A percentile compares a stretch with the other conserved stretches of the same genome.
phyloP scores from a whole-genome alignment of 1,140 invertebrate species.

The Artemia franciscana region DNA sequence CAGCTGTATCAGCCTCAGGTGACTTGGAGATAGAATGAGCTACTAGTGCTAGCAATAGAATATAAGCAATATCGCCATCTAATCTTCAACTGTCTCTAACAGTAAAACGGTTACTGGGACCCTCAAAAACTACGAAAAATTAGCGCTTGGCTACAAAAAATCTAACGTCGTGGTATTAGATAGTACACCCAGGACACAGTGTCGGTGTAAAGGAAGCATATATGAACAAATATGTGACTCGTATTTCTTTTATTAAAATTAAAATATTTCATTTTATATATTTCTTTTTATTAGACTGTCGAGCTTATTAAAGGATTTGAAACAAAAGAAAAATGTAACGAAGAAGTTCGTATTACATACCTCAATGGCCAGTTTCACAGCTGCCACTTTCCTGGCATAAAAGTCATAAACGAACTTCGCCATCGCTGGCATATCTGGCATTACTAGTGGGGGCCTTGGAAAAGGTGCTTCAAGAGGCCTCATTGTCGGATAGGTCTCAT shows the following conservation, averaged over 20 bases:
- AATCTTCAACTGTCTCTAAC: no score
- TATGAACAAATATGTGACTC: neutral
- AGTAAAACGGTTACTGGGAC: no score
- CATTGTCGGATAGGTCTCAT: constrained; percentile 48
- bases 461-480: constrained; percentile 24
- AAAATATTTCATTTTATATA: neutral
- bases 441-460: constrained; percentile 23
- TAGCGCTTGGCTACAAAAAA: no score
- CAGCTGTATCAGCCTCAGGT: no score
- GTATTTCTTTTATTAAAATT: neutral
- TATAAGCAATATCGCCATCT: no score
- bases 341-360: constrained; percentile 13
- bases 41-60: no score
- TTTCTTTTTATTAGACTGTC: no score
- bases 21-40: no score
- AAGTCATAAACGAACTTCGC: constrained; percentile 74
- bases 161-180: no score
- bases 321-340: neutral
- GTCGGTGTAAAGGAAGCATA: neutral
- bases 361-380: constrained; percentile 29
- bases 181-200: neutral
- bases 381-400: constrained; percentile 50
- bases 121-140: no score
- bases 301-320: no score
- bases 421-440: constrained; percentile 77